phyloP scores from a whole-genome alignment of 2,113 vertebrate species.

The Quiscalus mexicanus region DNA sequence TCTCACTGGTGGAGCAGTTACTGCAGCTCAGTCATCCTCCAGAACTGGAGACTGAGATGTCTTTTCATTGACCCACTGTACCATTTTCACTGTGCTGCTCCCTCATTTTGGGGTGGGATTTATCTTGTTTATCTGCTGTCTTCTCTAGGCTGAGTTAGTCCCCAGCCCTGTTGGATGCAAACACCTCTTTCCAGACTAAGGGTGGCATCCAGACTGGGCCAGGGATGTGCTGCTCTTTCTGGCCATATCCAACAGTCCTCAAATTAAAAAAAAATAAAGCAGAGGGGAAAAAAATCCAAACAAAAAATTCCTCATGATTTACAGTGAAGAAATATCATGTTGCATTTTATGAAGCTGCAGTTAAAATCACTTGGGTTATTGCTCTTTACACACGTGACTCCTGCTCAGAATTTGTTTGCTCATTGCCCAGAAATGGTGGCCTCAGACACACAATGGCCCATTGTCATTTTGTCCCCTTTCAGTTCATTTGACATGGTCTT shows the following conservation, averaged over 20 bases:
- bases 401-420: neutral
- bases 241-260: neutral
- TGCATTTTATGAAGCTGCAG: neutral
- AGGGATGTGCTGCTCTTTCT: neutral
- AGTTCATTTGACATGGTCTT: neutral
- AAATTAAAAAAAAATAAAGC: fast-evolving
- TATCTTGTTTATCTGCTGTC: neutral
- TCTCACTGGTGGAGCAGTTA: neutral
- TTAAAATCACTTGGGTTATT: neutral
- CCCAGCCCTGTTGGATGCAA: fast-evolving
- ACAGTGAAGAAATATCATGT: neutral
- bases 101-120: neutral
- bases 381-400: neutral
- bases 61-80: neutral
- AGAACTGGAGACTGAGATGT: neutral
- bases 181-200: neutral
- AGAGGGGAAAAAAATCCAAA: fast-evolving
- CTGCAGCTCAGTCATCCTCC: neutral
- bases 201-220: neutral
- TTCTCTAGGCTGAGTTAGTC: neutral
- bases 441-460: neutral
- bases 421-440: neutral
- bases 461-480: neutral
- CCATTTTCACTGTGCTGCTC: neutral
- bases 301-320: neutral